A percentile compares a stretch with the other conserved stretches of the same genome.
These are phyloP conservation scores for Meiosimyza decipiens DNA, from an alignment of 2,888 invertebrate genomes.

Conservation along the genomic window DNA sequence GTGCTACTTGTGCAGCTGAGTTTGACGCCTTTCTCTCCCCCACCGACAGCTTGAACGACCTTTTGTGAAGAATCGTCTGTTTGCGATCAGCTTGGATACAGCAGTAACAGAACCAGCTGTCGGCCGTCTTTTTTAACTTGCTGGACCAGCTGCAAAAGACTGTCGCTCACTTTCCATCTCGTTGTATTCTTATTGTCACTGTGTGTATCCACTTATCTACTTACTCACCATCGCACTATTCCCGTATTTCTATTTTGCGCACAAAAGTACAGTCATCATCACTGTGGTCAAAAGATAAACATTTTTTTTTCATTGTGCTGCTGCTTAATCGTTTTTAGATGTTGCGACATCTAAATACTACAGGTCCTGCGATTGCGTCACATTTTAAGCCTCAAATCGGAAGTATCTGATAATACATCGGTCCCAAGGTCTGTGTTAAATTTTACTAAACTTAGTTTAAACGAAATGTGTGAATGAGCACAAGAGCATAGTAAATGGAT, in stretches of 20 bases:
- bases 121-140: background rate
- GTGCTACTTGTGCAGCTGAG: slow-evolving; percentile 32
- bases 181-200: background rate
- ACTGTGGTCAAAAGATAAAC: slow-evolving; percentile 16
- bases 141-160: background rate
- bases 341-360: too few species aligned
- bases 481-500: too few species aligned
- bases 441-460: background rate
- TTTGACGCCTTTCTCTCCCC: background rate
- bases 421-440: slow-evolving; percentile 36
- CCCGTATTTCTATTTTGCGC: background rate
- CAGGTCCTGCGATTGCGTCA: too few species aligned
- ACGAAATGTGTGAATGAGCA: too few species aligned
- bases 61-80: background rate
- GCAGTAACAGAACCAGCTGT: slow-evolving; percentile 1
- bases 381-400: too few species aligned
- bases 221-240: background rate
- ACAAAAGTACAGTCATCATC: slow-evolving; percentile 29
- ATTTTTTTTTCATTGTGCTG: background rate
- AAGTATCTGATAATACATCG: too few species aligned
- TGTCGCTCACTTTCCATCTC: background rate
- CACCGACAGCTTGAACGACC: background rate
- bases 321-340: background rate
- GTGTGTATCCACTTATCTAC: slow-evolving; percentile 20
- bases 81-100: slow-evolving; percentile 28